Base-by-base conservation (phyloP, 1,140 invertebrate genomes). In the Drosophila ironensis region DNA sequence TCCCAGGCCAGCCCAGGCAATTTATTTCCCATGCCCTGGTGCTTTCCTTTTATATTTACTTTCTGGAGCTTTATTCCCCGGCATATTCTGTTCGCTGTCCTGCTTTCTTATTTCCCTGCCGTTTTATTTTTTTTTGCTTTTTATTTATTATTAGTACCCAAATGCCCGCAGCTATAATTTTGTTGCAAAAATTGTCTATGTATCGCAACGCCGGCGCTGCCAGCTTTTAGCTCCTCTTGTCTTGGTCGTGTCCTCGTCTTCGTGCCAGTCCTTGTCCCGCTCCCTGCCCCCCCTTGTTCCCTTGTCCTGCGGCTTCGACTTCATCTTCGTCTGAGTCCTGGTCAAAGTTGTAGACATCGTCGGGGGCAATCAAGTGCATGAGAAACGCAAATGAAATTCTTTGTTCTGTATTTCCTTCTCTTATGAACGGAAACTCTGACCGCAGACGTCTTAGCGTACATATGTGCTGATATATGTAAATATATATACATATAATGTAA, bases 101-200 rank as follows among this genome's bases (percentile, higher is more conserved):
- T 33, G 60, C 56, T 38, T 30, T 30, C 28, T 33, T 52, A 44
- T 53, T 40, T 42, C n/a, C n/a, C n/a, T n/a, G n/a, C n/a, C n/a
- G n/a, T n/a, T n/a, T n/a, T n/a, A n/a, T n/a, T n/a, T n/a, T n/a
- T n/a, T n/a, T n/a, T n/a, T n/a, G n/a, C n/a, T 52, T 47, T 51
- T 33, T 33, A n/a, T 14, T 33, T 76, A 73, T 72, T 72, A 71
- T 86, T 78, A 74, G 76, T 86, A 71, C 59, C 64, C 80, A 67
- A 86, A 84, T 78, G 78, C 78, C 74, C 75, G 59, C 38, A 69
- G 78, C 80, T 67, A 73, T 86, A 84, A 84, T 86, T 86, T 73
- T 64, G 74, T 61, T 78, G 70, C 73, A 74, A 68, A 72, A 71
- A 86, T 68, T 71, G 51, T 86, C 80, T 71, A 72, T 74, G 64